Conservation (phyloP, 1,140 invertebrate genomes). For the Saccostrea echinata region DNA sequence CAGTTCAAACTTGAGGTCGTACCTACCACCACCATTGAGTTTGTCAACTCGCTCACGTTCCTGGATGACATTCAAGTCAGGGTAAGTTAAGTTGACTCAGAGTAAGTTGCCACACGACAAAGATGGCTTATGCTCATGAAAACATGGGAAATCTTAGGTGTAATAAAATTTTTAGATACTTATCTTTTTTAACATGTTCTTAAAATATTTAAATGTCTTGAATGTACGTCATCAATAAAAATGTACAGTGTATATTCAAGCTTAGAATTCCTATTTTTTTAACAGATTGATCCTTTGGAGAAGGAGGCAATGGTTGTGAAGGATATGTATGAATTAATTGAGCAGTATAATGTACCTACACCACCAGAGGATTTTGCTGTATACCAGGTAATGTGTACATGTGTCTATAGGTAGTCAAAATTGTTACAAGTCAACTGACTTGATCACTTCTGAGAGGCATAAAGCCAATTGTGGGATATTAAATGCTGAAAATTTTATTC, state of each 20-base stretch:
- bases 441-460: too few relatives aligned
- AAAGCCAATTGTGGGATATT: too few relatives aligned
- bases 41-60: slow-evolving; percentile 86
- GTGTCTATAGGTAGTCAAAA: too few relatives aligned
- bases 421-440: too few relatives aligned
- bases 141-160: too few relatives aligned
- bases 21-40: slow-evolving; percentile 84
- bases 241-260: too few relatives aligned
- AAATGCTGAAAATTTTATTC: too few relatives aligned
- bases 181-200: too few relatives aligned
- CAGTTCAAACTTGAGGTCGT: slow-evolving; percentile 84
- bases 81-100: slow-evolving; percentile 69
- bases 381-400: slow-evolving; percentile 81
- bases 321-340: slow-evolving; percentile 87
- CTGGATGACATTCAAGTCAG: slow-evolving; percentile 84
- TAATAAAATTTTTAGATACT: too few relatives aligned
- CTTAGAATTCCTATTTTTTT: slow-evolving; percentile 37
- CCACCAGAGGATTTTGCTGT: slow-evolving; percentile 84
- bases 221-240: too few relatives aligned
- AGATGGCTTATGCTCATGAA: too few relatives aligned
- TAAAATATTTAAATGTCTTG: too few relatives aligned
- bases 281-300: slow-evolving; percentile 84
- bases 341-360: slow-evolving; percentile 85
- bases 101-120: background rate
- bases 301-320: slow-evolving; percentile 85